Base-by-base conservation (phyloP, 1,140 invertebrate species). In the Hylaeus volcanicus region DNA sequence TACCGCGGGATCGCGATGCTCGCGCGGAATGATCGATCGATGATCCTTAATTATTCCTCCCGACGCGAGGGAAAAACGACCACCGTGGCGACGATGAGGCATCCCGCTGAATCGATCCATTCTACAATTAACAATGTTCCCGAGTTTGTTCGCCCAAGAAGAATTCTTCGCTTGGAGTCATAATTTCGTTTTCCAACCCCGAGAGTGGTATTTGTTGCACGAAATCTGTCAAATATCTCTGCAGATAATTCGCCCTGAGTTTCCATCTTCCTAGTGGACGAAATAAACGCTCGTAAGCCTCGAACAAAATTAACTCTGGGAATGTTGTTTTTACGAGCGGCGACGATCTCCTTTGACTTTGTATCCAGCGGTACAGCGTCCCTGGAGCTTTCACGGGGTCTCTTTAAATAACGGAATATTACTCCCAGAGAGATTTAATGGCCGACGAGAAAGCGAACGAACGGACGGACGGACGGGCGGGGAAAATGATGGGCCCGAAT, bases 1-100 rank as follows among this genome's bases (percentile, higher is more conserved):
- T 72, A 64, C 74, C 80, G 26, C 74, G 64, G 69, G 71, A 80
- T 80, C 51, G 68, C 64, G 68, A 83, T 56, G 81, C 76, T 86
- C 55, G 76, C 61, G 51, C 74, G 8, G 71, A 82, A 85, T 85
- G 84, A 85, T 86, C 79, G 74, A 86, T 86, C 71, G 83, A 53
- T 79, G 68, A 74, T 75, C 48, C 85, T 86, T 86, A 86, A 86
- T 86, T 86, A 79, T 76, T 74, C 55, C 26, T 78, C 41, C 45
- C 48, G 68, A 74, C 74, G 41, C 39, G 48, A 9, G 15, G 63
- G 76, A 79, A 85, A 82, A 77, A 81, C 66, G 66, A 73, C n/a
- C 55, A 41, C 53, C 70, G 26, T 12, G 41, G 58, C 58, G 11
- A 63, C 70, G 70, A 78, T 63, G 69, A 56, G 63, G 65, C 65